Evolutionary conservation across 1,140 invertebrate species (phyloP), one percentile per base, ranked within the genome.

Genomic region (Sogatella furcifera): DNA sequence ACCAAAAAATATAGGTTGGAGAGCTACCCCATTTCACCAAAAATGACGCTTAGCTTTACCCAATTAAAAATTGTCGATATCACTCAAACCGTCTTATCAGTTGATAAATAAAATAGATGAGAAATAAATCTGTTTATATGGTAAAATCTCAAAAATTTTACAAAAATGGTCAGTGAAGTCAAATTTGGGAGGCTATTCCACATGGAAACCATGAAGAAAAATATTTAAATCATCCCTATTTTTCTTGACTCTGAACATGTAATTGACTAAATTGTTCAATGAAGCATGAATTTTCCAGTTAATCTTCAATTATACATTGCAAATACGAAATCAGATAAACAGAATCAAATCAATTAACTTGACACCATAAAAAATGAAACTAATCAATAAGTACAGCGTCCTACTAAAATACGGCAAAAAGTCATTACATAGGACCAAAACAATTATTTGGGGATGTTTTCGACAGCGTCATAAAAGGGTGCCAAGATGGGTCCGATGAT

Each of bases 401-500:
- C 22, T n/a, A n/a, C 52, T 53, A 22, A n/a, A 53, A 31, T 28
- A 53, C 15, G 52, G 52, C 52, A 22, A 28, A 53, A 53, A 28
- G 22, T 28, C 52, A 31, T 34, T 55, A 28, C 15, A 28, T 34
- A 13, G 22, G 10, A 55, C 22, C 19, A 55, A 55, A 55, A 24
- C 22, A 55, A 55, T 55, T 31, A 55, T 55, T 55, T 31, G 31
- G 54, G 54, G 54, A 55, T 24, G 54, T 55, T 55, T 55, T 55
- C 54, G 54, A 55, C 54, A 55, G 54, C 54, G 54, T 55, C 54
- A 55, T 55, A 34, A 55, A 55, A 34, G 54, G 54, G 22, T 24
- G 46, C 46, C 54, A 55, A 55, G 54, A 55, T 34, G 54, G 54
- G 54, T 34, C 54, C 46, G 15, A 19, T 22, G 46, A 49, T 49